These are phyloP conservation scores for Callionymus lyra DNA, from an alignment of 2,113 vertebrate species.

Conservation along the genomic window DNA sequence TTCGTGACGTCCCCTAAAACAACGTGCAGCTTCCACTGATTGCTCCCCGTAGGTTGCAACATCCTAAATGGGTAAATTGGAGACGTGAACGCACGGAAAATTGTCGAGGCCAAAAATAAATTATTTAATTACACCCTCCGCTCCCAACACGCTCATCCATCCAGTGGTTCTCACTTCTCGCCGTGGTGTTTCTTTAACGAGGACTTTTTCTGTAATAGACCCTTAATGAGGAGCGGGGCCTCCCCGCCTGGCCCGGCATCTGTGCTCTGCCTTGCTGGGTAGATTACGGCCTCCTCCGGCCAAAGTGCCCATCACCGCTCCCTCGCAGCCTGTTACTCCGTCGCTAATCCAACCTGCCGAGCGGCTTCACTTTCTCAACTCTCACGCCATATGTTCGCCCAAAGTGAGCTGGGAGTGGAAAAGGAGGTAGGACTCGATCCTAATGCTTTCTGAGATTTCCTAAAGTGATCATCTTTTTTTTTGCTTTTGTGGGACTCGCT, in stretches of 20 bases:
- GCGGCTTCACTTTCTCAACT: conserved; percentile 42
- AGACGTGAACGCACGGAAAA: conserved; percentile 26
- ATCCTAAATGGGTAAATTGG: conserved; percentile 19
- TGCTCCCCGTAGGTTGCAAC: too few relatives aligned
- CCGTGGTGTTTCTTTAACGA: conserved; percentile 55
- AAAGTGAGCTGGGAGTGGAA: conserved; percentile 49
- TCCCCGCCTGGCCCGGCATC: conserved; percentile 61
- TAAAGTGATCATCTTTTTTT: conserved; percentile 22
- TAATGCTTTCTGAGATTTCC: conserved; percentile 38
- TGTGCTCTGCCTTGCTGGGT: conserved; percentile 59
- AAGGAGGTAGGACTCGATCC: conserved; percentile 35
- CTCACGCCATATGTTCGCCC: conserved; percentile 63
- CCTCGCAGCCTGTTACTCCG: conserved; percentile 57
- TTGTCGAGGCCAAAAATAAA: conserved; percentile 19
- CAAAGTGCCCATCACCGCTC: conserved; percentile 56
- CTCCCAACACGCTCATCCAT: conserved; percentile 23
- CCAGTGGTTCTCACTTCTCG: conserved; percentile 20
- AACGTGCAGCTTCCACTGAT: conserved; percentile 1
- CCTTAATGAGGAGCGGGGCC: conserved; percentile 57
- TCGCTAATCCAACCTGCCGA: conserved; percentile 62
- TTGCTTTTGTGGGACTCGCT: conserved; percentile 9
- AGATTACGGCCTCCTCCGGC: conserved; percentile 48
- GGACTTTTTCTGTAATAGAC: conserved; percentile 55
- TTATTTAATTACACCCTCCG: conserved; percentile 38
- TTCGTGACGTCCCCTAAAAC: too few relatives aligned